These are phyloP conservation scores for Papilio dardanus DNA, from an alignment of 1,140 invertebrate species.

Conservation along the genomic window DNA sequence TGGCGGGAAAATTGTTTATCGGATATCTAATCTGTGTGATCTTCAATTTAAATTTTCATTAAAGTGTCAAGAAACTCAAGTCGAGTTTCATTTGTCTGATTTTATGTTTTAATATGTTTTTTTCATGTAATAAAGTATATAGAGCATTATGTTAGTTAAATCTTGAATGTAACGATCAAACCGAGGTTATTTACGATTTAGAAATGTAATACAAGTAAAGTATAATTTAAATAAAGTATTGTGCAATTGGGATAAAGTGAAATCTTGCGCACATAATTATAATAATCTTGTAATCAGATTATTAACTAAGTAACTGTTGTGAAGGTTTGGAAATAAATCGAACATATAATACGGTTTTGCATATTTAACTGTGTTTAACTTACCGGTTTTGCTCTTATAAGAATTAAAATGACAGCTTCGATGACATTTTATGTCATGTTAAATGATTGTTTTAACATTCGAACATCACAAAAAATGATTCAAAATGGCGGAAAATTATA, in stretches of 20 bases:
- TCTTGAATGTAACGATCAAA: no score
- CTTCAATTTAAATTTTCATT: neutral
- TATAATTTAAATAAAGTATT: no score
- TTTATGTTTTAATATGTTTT: neutral
- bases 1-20: constrained; percentile 2
- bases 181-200: no score
- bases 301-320: no score
- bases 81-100: neutral
- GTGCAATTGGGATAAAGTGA: no score
- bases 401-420: neutral
- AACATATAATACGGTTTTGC: no score
- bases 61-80: neutral
- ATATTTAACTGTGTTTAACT: no score
- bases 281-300: no score
- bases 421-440: constrained; percentile 6
- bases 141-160: neutral
- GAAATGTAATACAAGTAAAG: no score
- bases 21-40: neutral
- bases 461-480: neutral
- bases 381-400: neutral
- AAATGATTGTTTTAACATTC: neutral
- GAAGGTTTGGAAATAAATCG: no score
- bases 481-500: constrained; percentile 26
- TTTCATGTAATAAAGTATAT: no score
- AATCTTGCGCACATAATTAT: no score